Conservation (phyloP, 2,797 vertebrate genomes). For the Mormyrops boulengeri region DNA sequence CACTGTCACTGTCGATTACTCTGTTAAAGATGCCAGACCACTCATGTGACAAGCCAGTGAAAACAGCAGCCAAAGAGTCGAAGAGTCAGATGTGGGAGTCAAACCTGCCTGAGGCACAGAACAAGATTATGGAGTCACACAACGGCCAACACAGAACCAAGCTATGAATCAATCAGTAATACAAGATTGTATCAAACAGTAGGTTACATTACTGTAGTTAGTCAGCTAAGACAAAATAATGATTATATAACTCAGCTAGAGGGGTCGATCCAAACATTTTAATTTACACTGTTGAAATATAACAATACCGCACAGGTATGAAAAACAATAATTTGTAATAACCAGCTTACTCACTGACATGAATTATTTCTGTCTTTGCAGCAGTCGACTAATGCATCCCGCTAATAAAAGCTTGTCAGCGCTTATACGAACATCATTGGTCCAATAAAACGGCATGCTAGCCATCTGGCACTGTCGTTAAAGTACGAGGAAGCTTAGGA, state of each 20-base stretch:
- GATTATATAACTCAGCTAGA: background rate
- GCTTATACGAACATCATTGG: background rate
- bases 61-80: background rate
- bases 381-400: background rate
- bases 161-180: too few species aligned
- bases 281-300: background rate
- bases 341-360: background rate
- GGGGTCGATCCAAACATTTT: background rate
- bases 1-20: background rate
- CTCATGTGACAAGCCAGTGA: background rate
- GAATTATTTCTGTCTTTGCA: background rate
- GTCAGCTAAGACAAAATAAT: background rate
- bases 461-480: background rate
- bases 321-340: background rate
- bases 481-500: background rate
- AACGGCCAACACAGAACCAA: background rate
- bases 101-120: background rate
- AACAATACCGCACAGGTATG: background rate
- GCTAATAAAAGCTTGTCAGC: background rate
- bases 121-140: background rate
- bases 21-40: background rate
- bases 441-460: background rate
- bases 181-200: too few species aligned
- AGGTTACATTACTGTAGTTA: background rate
- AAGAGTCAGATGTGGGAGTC: background rate